These are phyloP conservation scores for Trissolcus japonicus DNA, from an alignment of 2,888 invertebrate genomes.

Conservation along the genomic window DNA sequence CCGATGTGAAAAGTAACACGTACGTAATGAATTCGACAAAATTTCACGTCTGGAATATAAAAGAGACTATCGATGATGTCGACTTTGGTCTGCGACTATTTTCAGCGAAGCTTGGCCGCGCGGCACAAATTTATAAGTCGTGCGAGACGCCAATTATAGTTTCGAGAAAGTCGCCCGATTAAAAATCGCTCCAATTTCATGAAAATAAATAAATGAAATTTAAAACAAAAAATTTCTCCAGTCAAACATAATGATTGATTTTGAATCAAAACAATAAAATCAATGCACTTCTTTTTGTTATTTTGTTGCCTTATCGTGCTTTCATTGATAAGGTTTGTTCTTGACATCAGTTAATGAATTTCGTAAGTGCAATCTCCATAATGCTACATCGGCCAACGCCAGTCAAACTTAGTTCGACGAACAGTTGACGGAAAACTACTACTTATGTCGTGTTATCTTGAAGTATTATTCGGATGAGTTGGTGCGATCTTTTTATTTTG, in stretches of 20 bases:
- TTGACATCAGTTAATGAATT: conserved; percentile 1
- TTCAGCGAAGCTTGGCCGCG: conserved; percentile 41
- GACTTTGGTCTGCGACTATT: conserved; percentile 40
- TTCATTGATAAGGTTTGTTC: conserved; percentile 1
- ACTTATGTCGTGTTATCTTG: conserved; percentile 20
- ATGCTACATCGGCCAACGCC: too few species aligned
- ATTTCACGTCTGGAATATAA: conserved; percentile 21
- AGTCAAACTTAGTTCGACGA: conserved; percentile 8
- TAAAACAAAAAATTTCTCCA: too few species aligned
- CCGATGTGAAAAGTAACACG: not conserved
- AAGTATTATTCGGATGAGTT: conserved; percentile 23
- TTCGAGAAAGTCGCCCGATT: conserved; percentile 44
- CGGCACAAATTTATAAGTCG: conserved; percentile 43
- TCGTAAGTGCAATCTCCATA: not conserved
- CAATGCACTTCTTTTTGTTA: not conserved
- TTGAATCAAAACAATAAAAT: conserved; percentile 4
- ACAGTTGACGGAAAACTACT: conserved; percentile 26
- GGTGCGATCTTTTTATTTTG: not conserved
- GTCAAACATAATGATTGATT: not conserved
- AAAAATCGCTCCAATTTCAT: not conserved
- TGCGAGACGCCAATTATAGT: conserved; percentile 49
- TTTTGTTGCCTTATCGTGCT: not conserved
- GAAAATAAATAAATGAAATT: too few species aligned
- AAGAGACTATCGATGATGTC: conserved; percentile 30
- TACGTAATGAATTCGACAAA: conserved; percentile 16